Evolutionary conservation across 2,888 invertebrate species (phyloP).

Genomic region (Hylaea fasciaria): DNA sequence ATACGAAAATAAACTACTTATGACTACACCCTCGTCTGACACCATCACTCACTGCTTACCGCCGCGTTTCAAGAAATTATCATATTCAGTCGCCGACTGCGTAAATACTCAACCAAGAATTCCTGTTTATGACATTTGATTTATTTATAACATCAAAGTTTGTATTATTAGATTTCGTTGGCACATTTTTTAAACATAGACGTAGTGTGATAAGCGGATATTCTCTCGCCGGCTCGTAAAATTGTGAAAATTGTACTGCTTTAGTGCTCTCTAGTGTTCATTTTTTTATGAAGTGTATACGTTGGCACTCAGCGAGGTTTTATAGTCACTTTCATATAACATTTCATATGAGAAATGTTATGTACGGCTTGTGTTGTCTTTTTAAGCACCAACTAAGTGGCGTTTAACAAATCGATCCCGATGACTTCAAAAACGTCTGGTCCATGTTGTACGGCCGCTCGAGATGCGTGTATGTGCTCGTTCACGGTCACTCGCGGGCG

Average conservation of each 20-base stretch:
- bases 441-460: too few relatives aligned
- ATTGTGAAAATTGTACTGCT: neutral
- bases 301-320: too few relatives aligned
- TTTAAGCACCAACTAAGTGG: too few relatives aligned
- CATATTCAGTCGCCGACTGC: slow-evolving; percentile 9
- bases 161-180: slow-evolving; percentile 25
- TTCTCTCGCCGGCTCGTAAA: slow-evolving; percentile 4
- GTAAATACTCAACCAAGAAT: slow-evolving; percentile 7
- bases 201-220: neutral
- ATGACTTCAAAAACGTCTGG: too few relatives aligned
- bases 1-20: too few relatives aligned
- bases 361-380: neutral
- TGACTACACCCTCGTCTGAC: too few relatives aligned
- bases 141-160: slow-evolving; percentile 20
- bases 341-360: neutral
- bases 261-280: slow-evolving; percentile 4
- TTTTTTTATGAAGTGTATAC: neutral
- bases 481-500: too few relatives aligned
- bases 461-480: too few relatives aligned
- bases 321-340: neutral
- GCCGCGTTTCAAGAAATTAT: slow-evolving; percentile 11
- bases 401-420: too few relatives aligned
- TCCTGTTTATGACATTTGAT: slow-evolving; percentile 10
- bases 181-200: slow-evolving; percentile 4
- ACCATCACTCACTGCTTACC: neutral